Percentiles rank a stretch among this genome's conserved stretches.
Conservation (phyloP, 92 coral and sea anemone species). For the Nematostella vectensis region DNA sequence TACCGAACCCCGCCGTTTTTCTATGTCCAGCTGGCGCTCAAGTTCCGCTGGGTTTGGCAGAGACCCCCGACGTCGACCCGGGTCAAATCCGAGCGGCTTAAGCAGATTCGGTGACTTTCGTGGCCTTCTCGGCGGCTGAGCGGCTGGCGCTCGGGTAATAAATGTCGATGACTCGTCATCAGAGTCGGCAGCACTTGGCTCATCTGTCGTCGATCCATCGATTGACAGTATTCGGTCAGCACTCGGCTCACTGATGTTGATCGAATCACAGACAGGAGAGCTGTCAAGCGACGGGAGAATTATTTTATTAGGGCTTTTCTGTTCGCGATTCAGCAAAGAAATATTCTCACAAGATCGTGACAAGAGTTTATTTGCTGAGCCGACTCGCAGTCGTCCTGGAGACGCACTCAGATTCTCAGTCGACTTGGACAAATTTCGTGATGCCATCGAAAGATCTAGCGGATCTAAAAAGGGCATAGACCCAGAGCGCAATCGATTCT, state of each 20-base stretch:
- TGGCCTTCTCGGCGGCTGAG: conserved; percentile 26
- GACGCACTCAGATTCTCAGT: conserved; percentile 42
- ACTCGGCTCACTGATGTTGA: no score
- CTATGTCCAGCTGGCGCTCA: conserved; percentile 33
- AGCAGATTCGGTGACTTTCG: conserved; percentile 29
- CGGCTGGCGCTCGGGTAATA: conserved; percentile 35
- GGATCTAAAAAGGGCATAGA: conserved; percentile 65
- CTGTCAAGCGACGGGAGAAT: conserved; percentile 51
- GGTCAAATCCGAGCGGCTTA: conserved; percentile 44
- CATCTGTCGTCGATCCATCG: conserved; percentile 5
- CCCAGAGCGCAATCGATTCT: conserved; percentile 52
- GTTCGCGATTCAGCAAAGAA: conserved; percentile 26
- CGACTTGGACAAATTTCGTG: conserved; percentile 48
- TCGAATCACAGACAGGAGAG: no score
- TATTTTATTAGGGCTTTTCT: conserved; percentile 14
- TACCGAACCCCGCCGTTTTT: conserved; percentile 30
- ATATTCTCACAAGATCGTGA: conserved; percentile 67
- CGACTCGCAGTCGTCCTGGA: conserved; percentile 15
- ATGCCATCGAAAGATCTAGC: conserved; percentile 21
- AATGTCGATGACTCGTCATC: conserved; percentile 51
- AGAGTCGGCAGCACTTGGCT: conserved; percentile 14
- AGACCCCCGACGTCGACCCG: conserved; percentile 70
- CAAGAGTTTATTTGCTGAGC: conserved; percentile 17
- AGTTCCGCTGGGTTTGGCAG: conserved; percentile 46
- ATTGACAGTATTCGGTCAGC: no score